phyloP scores from a whole-genome alignment of 1,140 invertebrate species.

The Asbolus verrucosus region DNA sequence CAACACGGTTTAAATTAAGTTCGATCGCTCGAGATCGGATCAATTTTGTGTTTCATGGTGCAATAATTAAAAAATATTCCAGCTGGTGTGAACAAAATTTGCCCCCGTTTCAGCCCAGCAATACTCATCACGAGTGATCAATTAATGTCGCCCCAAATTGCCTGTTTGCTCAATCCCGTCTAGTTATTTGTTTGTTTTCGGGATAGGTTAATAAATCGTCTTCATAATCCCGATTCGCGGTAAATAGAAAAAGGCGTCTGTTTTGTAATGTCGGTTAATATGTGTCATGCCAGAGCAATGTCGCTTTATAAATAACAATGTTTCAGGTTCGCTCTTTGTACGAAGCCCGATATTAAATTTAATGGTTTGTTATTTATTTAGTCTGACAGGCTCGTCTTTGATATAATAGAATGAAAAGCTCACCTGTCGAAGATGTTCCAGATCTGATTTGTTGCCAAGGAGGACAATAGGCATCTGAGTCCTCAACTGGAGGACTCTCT shows the following conservation, averaged over 20 bases:
- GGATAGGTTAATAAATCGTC: conserved; percentile 8
- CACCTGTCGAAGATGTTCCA: conserved; percentile 81
- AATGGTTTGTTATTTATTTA: conserved; percentile 3
- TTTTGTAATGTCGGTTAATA: conserved; percentile 8
- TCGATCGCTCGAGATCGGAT: neutral
- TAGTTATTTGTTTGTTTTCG: conserved; percentile 3
- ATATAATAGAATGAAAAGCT: conserved; percentile 51
- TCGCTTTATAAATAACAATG: neutral
- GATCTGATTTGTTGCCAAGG: conserved; percentile 81
- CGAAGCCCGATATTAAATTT: neutral
- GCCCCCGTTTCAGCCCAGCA: neutral
- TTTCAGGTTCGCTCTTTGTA: neutral
- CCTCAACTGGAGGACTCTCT: conserved; percentile 70
- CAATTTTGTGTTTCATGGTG: neutral
- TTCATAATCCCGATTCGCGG: neutral
- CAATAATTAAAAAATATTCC: conserved; percentile 8
- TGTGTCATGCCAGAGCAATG: neutral
- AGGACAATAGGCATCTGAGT: conserved; percentile 73
- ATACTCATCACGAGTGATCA: conserved; percentile 22
- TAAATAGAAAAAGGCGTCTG: neutral
- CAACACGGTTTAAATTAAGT: conserved; percentile 9
- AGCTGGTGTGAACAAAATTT: no score
- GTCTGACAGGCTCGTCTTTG: neutral
- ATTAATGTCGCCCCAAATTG: conserved; percentile 6
- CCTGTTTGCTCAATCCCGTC: conserved; percentile 3